Conservation (phyloP, 2,888 invertebrate genomes). For the Arrhopalites spinosus region DNA sequence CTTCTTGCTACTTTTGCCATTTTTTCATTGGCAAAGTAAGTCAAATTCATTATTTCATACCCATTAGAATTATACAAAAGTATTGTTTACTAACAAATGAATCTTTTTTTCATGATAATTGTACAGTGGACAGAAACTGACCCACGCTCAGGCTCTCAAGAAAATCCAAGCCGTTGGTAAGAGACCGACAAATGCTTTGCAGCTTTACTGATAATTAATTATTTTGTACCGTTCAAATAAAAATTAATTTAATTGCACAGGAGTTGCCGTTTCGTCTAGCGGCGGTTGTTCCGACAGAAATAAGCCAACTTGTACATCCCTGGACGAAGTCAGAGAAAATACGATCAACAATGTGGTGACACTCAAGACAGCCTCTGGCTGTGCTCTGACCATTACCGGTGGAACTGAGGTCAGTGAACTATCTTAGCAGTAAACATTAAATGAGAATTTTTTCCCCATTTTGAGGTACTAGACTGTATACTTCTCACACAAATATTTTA, state of each 20-base stretch:
- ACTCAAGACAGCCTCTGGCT: constrained; percentile 46
- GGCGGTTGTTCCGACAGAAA: constrained; percentile 50
- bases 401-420: constrained; percentile 47
- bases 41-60: neutral
- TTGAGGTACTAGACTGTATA: too few species aligned
- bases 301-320: constrained; percentile 48
- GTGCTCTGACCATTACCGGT: constrained; percentile 51
- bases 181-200: too few species aligned
- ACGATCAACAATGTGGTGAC: constrained; percentile 41
- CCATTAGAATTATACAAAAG: neutral
- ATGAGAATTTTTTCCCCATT: too few species aligned
- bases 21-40: neutral
- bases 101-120: too few species aligned
- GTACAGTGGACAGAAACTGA: constrained; percentile 32
- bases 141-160: constrained; percentile 38
- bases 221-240: neutral
- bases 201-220: neutral
- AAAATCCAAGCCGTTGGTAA: constrained; percentile 39
- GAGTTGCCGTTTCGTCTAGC: constrained; percentile 45
- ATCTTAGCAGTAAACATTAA: neutral
- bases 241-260: constrained; percentile 26
- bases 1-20: neutral
- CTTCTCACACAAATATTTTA: too few species aligned
- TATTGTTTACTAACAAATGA: too few species aligned
- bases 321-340: constrained; percentile 44